Conservation (phyloP, 2,113 vertebrate genomes). For the Eudyptes chrysolophus region DNA sequence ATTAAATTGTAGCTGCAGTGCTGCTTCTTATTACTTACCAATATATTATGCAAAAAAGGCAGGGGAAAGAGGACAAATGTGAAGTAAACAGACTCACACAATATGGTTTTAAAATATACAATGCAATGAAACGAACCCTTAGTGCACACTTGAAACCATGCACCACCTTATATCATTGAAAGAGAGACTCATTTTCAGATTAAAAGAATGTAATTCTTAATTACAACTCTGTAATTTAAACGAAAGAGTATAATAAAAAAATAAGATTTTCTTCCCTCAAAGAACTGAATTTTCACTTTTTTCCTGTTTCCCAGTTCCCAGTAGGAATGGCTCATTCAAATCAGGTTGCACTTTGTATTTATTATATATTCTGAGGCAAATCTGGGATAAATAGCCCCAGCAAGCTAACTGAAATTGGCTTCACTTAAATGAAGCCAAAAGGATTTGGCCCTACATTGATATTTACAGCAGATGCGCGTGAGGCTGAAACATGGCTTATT, state of each 20-base stretch:
- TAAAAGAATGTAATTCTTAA: not conserved
- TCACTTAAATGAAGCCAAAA: not conserved
- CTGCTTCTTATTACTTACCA: slow-evolving; percentile 42
- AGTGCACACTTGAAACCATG: not conserved
- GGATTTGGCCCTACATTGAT: not conserved
- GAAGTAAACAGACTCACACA: not conserved
- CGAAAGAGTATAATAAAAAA: not conserved
- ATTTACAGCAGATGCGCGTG: not conserved
- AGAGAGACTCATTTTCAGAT: not conserved
- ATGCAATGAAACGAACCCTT: not conserved
- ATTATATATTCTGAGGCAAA: not conserved
- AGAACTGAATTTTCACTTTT: not conserved
- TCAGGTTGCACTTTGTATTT: not conserved
- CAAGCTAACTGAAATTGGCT: not conserved
- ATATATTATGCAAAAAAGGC: slow-evolving; percentile 56
- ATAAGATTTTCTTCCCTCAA: not conserved
- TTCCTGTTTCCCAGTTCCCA: not conserved
- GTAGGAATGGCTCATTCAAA: not conserved
- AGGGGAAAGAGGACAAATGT: not conserved
- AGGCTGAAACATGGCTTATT: not conserved
- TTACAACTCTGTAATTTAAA: not conserved
- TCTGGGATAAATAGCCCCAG: not conserved
- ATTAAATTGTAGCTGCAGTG: slow-evolving; percentile 26
- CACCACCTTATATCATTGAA: not conserved
- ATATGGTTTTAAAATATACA: not conserved